Conservation (phyloP, 2,888 invertebrate genomes). For the Anticlea derivata region DNA sequence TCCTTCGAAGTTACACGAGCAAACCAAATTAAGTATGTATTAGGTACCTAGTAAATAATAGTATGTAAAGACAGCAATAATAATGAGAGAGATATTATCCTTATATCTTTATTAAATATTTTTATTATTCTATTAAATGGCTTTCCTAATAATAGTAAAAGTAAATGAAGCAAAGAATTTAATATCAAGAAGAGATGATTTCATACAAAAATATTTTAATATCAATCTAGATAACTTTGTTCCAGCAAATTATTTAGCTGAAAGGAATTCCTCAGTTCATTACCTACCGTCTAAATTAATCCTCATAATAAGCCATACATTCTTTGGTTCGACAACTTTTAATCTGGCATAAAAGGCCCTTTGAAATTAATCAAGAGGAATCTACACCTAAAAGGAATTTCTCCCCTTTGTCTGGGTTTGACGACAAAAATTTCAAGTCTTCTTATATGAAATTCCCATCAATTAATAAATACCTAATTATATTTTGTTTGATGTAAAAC, state of each 20-base stretch:
- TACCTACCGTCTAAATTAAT: slow-evolving; percentile 53
- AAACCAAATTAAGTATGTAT: too few species aligned
- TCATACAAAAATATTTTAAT: background rate
- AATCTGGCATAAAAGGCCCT: slow-evolving; percentile 56
- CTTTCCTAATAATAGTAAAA: too few species aligned
- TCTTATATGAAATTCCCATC: too few species aligned
- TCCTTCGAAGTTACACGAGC: too few species aligned
- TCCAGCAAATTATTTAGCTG: slow-evolving; percentile 15
- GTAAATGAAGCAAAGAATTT: background rate
- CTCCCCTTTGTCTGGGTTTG: slow-evolving; percentile 15
- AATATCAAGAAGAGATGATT: background rate
- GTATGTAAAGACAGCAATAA: too few species aligned
- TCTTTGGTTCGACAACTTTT: slow-evolving; percentile 62
- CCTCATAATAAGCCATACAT: slow-evolving; percentile 63
- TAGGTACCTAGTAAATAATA: too few species aligned
- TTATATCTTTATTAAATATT: too few species aligned
- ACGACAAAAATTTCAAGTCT: background rate
- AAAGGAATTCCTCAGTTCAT: slow-evolving; percentile 47
- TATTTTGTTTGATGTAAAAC: too few species aligned
- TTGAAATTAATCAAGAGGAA: slow-evolving; percentile 47
- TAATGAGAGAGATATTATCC: too few species aligned
- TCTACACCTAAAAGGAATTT: slow-evolving; percentile 26
- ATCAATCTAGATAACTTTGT: background rate
- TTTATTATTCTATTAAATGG: too few species aligned
- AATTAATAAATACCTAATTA: too few species aligned